These are phyloP conservation scores for Ageneiosus marmoratus DNA, from an alignment of 2,113 vertebrate species.

Conservation along the genomic window DNA sequence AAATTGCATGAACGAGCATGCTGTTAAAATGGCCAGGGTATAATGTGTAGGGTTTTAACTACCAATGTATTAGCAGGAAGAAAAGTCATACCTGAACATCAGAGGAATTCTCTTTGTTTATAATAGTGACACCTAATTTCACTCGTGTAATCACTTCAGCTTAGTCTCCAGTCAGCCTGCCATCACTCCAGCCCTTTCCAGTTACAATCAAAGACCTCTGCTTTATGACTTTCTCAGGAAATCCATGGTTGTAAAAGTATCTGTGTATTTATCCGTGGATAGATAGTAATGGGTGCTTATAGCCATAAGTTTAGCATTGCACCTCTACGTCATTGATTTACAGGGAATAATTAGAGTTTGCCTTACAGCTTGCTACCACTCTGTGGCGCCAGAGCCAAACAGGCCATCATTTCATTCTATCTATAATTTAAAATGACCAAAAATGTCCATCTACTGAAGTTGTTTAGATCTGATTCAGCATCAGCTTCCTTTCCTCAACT, in stretches of 20 bases:
- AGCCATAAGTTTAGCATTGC: neutral
- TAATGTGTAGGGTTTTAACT: neutral
- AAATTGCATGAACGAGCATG: neutral
- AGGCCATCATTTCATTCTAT: neutral
- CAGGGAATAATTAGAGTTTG: neutral
- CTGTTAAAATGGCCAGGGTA: neutral
- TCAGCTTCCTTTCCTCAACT: neutral
- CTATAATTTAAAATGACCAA: neutral
- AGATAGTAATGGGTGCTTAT: neutral
- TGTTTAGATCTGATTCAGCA: neutral
- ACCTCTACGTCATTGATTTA: neutral
- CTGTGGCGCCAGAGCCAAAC: neutral
- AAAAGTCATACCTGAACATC: neutral
- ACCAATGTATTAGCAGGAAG: neutral
- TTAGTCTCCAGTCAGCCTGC: neutral
- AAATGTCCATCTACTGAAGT: neutral
- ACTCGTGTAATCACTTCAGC: neutral
- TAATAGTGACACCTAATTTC: neutral
- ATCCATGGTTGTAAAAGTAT: neutral
- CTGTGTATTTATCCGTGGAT: too few relatives aligned
- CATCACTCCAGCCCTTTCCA: neutral
- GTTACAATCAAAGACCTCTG: neutral
- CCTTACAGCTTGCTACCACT: neutral
- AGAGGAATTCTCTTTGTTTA: neutral
- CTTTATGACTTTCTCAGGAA: neutral